Conservation (phyloP, 2,888 invertebrate genomes). For the Andrena flavipes region DNA sequence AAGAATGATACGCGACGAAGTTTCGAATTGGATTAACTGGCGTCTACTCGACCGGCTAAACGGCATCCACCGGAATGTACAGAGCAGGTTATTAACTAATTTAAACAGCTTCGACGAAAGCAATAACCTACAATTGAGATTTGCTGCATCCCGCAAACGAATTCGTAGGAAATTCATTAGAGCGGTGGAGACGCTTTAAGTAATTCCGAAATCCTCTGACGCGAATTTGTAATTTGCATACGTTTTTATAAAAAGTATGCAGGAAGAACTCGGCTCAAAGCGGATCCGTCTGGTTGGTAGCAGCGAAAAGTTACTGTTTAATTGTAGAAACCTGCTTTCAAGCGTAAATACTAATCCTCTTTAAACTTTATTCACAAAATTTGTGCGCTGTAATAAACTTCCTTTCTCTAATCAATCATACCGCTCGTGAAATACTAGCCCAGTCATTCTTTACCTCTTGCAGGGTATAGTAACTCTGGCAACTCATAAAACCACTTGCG, state of each 20-base stretch:
- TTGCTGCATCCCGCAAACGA: no score
- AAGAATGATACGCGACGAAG: constrained; percentile 50
- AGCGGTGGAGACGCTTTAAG: background rate
- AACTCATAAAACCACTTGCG: no score
- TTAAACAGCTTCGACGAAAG: background rate
- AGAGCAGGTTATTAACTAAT: background rate
- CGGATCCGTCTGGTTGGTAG: background rate
- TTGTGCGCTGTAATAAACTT: background rate
- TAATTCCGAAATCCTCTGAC: constrained; percentile 4
- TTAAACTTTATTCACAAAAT: background rate
- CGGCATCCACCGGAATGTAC: background rate
- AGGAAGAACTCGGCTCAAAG: background rate
- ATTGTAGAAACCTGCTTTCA: background rate
- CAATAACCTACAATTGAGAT: no score
- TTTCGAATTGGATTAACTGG: constrained; percentile 53
- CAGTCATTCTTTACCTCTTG: no score
- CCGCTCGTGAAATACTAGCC: no score
- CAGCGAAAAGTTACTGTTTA: background rate
- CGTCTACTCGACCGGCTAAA: constrained; percentile 38
- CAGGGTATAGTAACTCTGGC: no score
- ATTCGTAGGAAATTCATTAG: background rate
- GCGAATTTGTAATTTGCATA: background rate
- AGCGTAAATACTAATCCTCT: constrained; percentile 3
- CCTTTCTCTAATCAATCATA: no score
- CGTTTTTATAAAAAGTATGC: background rate